Evolutionary conservation across 2,888 invertebrate species (phyloP), one percentile per base, ranked within the genome.

Genomic region (Drosophila infuscata): DNA sequence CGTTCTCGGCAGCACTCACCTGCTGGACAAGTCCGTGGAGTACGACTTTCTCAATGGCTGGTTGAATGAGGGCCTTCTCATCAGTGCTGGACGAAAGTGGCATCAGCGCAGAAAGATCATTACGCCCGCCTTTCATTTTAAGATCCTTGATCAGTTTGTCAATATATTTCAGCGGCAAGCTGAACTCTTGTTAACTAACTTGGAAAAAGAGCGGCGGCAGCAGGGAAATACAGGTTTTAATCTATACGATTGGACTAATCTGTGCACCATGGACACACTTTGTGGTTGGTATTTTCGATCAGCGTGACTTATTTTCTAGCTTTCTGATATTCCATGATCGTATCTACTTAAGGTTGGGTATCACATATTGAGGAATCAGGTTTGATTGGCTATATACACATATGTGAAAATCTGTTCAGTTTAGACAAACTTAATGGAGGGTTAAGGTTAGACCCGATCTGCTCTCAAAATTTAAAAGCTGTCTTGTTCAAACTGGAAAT

Each of bases 101-200:
- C 89, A 94, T 80, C 92, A 93, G 2, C 94, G 96, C 12, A 94
- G 97, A 33, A 96, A 96, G 92, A 94, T 96, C 72, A 92, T 97
- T 61, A 97, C 97, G 0, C 96, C 97, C 1, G 95, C 97, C 0
- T 97, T 97, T 92, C 97, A 97, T 92, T 97, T 97, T 91, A 95
- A 95, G 88, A 96, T 97, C 67, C 92, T 97, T 41, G 95, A 96
- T 85, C 94, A 95, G 79, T 97, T 96, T 90, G 92, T 96, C n/a
- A 95, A 95, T 0, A 94, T 96, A 0, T 96, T 97, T 90, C 95
- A 96, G 81, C 94, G 94, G 57, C 95, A 96, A 63, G 94, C 95
- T 9, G 92, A 93, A 20, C 93, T 94, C 6, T 91, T 97, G 67
- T 89, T 95, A 0, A 90, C 94, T 2, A 95, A 95, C 79, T 91